These are phyloP conservation scores for Climacteris rufus DNA, from an alignment of 2,113 vertebrate species.

Conservation along the genomic window DNA sequence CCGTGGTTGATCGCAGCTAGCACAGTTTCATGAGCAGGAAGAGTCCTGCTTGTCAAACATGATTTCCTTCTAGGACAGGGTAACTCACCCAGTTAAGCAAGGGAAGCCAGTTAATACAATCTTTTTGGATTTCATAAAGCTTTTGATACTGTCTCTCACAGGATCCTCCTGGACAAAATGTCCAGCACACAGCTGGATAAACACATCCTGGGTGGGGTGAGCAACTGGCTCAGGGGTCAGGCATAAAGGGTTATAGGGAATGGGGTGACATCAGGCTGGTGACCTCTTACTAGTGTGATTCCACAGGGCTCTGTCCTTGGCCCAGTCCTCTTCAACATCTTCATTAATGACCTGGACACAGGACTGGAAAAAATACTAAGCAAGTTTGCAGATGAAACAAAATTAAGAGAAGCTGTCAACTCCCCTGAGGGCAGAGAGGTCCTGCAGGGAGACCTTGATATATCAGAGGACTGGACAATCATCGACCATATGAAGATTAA, in stretches of 20 bases:
- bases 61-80: not conserved
- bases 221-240: no score
- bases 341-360: not conserved
- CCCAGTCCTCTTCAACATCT: not conserved
- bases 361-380: not conserved
- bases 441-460: not conserved
- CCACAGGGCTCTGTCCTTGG: not conserved
- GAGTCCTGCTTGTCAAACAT: not conserved
- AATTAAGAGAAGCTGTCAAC: accelerated
- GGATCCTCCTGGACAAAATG: not conserved
- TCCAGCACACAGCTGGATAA: not conserved
- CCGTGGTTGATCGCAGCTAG: not conserved
- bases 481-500: not conserved
- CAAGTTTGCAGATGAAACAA: not conserved
- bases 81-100: not conserved
- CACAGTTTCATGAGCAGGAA: not conserved
- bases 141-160: accelerated
- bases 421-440: accelerated
- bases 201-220: not conserved
- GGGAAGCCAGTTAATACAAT: not conserved
- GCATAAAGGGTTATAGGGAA: not conserved
- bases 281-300: not conserved
- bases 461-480: not conserved
- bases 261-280: not conserved
- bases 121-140: not conserved